Conservation (phyloP, 2,113 vertebrate species). For the Amblyornis subalaris region DNA sequence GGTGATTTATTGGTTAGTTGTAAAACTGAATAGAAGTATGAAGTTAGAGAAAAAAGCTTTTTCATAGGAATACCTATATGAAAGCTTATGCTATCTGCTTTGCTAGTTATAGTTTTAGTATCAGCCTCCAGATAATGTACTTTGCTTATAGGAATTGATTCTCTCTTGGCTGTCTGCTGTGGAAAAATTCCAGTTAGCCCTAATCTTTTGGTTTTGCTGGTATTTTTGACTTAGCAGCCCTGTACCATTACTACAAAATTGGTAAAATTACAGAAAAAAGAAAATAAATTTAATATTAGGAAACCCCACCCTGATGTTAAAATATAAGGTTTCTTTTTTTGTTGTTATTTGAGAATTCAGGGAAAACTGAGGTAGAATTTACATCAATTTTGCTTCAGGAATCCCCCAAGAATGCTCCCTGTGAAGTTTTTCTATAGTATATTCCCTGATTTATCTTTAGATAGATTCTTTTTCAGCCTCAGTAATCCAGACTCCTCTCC, state of each 20-base stretch:
- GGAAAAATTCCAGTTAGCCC: background rate
- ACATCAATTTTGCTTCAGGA: background rate
- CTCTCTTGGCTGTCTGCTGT: background rate
- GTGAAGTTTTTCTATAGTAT: background rate
- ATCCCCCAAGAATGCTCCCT: background rate
- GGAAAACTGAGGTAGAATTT: background rate
- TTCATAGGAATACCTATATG: background rate
- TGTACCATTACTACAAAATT: background rate
- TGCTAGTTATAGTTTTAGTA: background rate
- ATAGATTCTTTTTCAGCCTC: background rate
- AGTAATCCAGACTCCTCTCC: background rate
- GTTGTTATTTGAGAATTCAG: background rate
- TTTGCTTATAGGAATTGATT: background rate
- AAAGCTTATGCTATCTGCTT: background rate
- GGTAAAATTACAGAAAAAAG: background rate
- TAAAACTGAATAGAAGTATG: background rate
- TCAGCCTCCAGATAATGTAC: background rate
- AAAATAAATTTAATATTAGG: background rate
- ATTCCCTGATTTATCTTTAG: background rate
- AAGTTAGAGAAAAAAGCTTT: background rate
- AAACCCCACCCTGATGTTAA: background rate
- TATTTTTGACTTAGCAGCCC: background rate
- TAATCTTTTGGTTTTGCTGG: background rate
- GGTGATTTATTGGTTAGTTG: background rate
- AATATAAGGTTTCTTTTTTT: background rate